Conservation (phyloP, 1,140 invertebrate genomes). For the Homarus americanus region DNA sequence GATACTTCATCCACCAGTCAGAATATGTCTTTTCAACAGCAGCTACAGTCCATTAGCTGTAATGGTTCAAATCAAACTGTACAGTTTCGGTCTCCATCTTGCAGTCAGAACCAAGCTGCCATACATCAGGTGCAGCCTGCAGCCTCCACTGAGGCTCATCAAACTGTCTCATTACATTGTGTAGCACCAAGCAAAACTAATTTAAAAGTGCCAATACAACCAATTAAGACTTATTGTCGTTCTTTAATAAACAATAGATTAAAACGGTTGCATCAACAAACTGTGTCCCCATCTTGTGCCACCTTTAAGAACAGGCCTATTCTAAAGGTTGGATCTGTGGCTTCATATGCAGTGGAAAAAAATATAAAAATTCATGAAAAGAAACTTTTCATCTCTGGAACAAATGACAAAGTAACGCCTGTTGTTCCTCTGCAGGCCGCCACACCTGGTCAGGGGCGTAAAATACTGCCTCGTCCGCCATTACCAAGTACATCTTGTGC, state of each 20-base stretch:
- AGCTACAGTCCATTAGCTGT: not conserved
- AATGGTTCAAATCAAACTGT: not conserved
- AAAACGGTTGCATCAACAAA: not conserved
- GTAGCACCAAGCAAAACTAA: not conserved
- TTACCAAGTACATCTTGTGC: not conserved
- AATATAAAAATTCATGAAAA: slow-evolving; percentile 1
- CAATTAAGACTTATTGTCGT: not conserved
- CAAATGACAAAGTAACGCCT: not conserved
- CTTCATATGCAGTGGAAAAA: not conserved
- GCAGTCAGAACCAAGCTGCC: not conserved
- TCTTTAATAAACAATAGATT: not conserved
- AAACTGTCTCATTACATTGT: not conserved
- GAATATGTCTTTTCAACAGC: not conserved
- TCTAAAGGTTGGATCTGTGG: not conserved
- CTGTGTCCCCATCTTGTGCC: not conserved
- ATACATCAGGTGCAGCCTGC: not conserved
- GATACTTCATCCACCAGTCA: not conserved
- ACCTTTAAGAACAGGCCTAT: not conserved
- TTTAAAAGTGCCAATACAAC: not conserved
- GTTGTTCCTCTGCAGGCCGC: not conserved
- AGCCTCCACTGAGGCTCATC: not conserved
- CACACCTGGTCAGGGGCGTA: not conserved
- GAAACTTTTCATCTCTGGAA: not conserved
- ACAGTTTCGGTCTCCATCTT: not conserved
- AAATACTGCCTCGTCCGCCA: slow-evolving; percentile 15